Evolutionary conservation across 23 tunicate species (phyloP).

Genomic region (Styela plicata): DNA sequence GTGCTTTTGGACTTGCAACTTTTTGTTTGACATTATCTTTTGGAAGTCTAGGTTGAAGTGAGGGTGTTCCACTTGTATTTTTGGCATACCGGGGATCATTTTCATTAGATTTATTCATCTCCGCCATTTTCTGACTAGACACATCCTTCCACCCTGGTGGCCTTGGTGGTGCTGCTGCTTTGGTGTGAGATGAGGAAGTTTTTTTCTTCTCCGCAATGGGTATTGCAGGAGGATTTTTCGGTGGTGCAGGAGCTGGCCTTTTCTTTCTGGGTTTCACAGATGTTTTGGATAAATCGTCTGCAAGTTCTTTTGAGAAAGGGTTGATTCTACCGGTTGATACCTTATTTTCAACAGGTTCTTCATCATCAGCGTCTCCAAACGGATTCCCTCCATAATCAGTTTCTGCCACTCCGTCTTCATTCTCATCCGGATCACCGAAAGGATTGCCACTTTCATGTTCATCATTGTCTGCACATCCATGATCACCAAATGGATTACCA

Average conservation of each 20-base stretch:
- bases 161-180: conserved; percentile 66
- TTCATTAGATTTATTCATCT: conserved; percentile 46
- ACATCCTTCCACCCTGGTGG: conserved; percentile 62
- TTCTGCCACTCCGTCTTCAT: background rate
- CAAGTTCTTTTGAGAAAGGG: background rate
- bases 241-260: conserved; percentile 15
- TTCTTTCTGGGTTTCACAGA: too few species aligned
- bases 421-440: conserved; percentile 16
- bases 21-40: conserved; percentile 23
- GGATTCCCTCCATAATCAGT: conserved; percentile 47
- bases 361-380: conserved; percentile 48
- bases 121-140: conserved; percentile 61
- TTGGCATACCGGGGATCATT: conserved; percentile 38
- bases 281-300: too few species aligned
- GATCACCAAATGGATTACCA: conserved; percentile 22
- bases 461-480: background rate
- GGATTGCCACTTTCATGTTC: conserved; percentile 23
- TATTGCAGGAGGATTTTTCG: conserved; percentile 5
- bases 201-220: too few species aligned
- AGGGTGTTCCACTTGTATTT: background rate
- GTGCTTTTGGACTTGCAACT: conserved; percentile 9
- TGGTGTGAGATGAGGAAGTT: conserved; percentile 41
- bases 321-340: background rate
- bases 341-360: conserved; percentile 1
- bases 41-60: background rate